Conservation (phyloP, 2,888 invertebrate species). For the Halictus ligatus region DNA sequence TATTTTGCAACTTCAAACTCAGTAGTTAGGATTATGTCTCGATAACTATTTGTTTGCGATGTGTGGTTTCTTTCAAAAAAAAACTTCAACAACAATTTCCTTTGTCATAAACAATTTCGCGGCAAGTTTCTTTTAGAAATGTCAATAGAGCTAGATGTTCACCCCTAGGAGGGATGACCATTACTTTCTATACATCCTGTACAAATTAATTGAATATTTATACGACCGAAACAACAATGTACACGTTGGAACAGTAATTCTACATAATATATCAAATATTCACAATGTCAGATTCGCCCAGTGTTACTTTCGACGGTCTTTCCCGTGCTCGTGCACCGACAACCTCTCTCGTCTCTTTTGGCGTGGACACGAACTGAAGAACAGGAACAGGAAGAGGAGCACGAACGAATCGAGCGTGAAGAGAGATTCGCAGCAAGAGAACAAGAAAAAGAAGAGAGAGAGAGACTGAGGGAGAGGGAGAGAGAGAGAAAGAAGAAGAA, state of each 20-base stretch:
- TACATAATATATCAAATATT: background rate
- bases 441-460: background rate
- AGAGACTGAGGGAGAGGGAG: background rate
- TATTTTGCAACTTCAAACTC: too few relatives aligned
- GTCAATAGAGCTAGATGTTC: too few relatives aligned
- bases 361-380: background rate
- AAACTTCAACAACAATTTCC: too few relatives aligned
- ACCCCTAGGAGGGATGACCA: too few relatives aligned
- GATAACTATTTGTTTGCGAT: too few relatives aligned
- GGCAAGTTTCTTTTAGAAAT: too few relatives aligned
- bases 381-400: conserved; percentile 30
- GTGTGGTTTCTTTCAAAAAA: too few relatives aligned
- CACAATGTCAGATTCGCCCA: background rate
- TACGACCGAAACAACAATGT: too few relatives aligned
- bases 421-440: conserved; percentile 26
- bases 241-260: too few relatives aligned
- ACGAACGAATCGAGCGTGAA: conserved; percentile 20
- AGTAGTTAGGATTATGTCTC: too few relatives aligned
- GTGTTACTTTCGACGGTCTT: background rate
- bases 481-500: conserved; percentile 3
- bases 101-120: too few relatives aligned
- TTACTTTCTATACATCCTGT: too few relatives aligned
- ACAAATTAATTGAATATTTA: background rate
- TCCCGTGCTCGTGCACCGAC: conserved; percentile 13
- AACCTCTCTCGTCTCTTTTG: background rate